A percentile compares a stretch with the other conserved stretches of the same genome.
Evolutionary conservation across 2,888 invertebrate genomes (phyloP).

Genomic region (Melanostoma scalare): DNA sequence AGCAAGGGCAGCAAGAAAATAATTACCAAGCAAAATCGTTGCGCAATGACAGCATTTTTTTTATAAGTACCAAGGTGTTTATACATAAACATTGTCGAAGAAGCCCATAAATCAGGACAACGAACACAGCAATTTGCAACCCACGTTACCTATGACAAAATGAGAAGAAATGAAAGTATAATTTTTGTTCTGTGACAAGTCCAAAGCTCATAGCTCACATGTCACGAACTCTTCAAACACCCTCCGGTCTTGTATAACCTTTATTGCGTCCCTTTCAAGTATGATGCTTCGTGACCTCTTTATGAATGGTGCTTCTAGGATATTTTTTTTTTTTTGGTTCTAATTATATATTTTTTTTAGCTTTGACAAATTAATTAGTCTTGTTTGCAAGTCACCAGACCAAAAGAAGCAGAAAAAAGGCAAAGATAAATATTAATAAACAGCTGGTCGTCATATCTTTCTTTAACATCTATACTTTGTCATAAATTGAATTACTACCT

Average conservation of each 20-base stretch:
- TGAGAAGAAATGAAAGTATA: background rate
- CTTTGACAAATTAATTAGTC: conserved; percentile 36
- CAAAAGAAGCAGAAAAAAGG: conserved; percentile 33
- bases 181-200: background rate
- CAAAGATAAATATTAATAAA: conserved; percentile 41
- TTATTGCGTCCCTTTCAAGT: conserved; percentile 25
- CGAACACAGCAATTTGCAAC: no score
- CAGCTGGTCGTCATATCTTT: conserved; percentile 51
- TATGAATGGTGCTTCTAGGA: conserved; percentile 16
- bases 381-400: conserved; percentile 40
- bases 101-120: no score
- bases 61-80: no score
- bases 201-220: background rate
- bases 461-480: conserved; percentile 20
- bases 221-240: conserved; percentile 35
- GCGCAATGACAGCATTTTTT: no score
- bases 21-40: no score
- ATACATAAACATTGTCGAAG: no score
- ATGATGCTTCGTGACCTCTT: conserved; percentile 41
- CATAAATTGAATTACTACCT: conserved; percentile 35
- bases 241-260: conserved; percentile 18
- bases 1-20: no score
- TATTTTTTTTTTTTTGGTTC: conserved; percentile 27
- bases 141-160: no score
- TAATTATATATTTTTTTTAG: conserved; percentile 2